phyloP scores from a whole-genome alignment of 2,797 vertebrate genomes.

The Arctocebus calabarensis region DNA sequence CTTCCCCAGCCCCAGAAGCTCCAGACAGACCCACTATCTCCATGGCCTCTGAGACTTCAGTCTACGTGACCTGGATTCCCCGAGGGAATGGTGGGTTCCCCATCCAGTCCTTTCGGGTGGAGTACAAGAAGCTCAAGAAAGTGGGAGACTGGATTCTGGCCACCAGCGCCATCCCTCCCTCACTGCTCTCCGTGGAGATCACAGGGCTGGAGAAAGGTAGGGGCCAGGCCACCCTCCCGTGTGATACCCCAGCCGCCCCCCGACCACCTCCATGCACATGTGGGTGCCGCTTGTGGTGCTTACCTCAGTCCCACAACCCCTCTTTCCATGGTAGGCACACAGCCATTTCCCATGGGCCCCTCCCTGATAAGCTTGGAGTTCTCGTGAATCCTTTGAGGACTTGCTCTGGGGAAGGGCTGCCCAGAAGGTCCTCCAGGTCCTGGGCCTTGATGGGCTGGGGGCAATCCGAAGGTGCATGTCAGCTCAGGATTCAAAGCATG shows the following conservation, averaged over 20 bases:
- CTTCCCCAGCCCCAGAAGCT: conserved; percentile 95
- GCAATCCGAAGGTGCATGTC: neutral
- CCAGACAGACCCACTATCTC: conserved; percentile 98
- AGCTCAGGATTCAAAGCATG: neutral
- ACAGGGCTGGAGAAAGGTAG: conserved; percentile 96
- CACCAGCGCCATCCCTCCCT: conserved; percentile 96
- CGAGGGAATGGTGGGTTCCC: conserved; percentile 97
- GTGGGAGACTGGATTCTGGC: conserved; percentile 95
- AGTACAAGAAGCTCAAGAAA: conserved; percentile 96
- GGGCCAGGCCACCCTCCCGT: neutral
- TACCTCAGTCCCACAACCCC: neutral
- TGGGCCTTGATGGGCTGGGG: neutral
- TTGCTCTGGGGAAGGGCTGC: neutral
- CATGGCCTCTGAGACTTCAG: conserved; percentile 96
- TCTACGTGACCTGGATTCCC: conserved; percentile 99
- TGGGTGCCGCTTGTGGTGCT: neutral
- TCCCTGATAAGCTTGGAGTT: neutral
- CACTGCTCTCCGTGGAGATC: conserved; percentile 97
- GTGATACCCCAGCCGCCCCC: neutral
- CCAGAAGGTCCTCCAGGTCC: neutral
- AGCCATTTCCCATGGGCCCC: neutral
- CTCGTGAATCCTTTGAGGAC: neutral
- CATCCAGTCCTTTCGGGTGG: conserved; percentile 97
- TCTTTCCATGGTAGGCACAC: neutral
- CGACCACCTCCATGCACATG: fast-evolving